Evolutionary conservation across 2,888 invertebrate genomes (phyloP), one percentile per base, ranked within the genome.

Genomic region (Melanophora roralis): DNA sequence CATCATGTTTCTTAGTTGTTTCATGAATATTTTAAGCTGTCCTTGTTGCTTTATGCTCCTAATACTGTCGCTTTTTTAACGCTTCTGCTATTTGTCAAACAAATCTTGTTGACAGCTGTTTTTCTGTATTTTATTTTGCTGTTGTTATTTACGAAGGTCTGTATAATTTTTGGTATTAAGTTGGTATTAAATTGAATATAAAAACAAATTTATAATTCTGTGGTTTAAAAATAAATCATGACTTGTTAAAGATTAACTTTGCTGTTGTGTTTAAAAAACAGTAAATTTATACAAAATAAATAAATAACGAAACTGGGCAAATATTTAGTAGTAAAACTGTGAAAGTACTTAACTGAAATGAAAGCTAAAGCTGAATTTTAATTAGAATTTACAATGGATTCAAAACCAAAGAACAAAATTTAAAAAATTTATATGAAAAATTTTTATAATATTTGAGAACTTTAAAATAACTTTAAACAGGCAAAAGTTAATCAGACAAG

Each of bases 61-160:
- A 27, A 23, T 49, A 34, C 23, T 21, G 23, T 5, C 34, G 49
- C 2, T 36, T 21, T 11, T 36, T 59, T 19, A 1, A 40, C 19
- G 14, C 43, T 69, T 27, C 49, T 27, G 27, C 14, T 43, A 23
- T 14, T 72, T 76, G 67, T 75, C 47, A 67, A 80, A 62, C 75
- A 80, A 80, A 64, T 76, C 62, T 45, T 64, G 80, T 68, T 75
- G 75, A 80, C 80, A 80, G 62, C 62, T 67, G 72, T 47, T 51
- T 59, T 64, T 34, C 14, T 45, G 12, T 23, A 12, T 12, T 49
- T 27, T n/a, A 9, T 11, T 12, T 47, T 21, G 27, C 23, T 45
- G 8, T 36, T 62, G 45, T 62, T 11, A 23, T 53, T 62, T 23
- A 27, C 6, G n/a, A n/a, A n/a, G n/a, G 6, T 27, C 14, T 8